phyloP scores from a whole-genome alignment of 2,113 vertebrate species.

The Gymnocephalus cernua region DNA sequence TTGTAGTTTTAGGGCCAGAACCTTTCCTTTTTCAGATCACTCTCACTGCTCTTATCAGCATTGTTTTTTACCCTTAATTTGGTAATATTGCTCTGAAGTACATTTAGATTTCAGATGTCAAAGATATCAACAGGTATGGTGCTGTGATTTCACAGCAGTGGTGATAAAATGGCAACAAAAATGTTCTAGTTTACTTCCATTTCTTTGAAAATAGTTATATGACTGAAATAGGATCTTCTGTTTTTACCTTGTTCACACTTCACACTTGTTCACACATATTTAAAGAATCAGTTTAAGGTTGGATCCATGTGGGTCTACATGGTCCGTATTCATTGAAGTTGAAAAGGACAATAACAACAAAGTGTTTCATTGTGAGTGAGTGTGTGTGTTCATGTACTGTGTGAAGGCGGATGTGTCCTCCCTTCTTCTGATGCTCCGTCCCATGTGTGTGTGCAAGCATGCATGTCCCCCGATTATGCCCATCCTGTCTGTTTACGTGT shows the following conservation, averaged over 20 bases:
- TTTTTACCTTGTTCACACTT: neutral
- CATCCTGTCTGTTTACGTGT: conserved; percentile 15
- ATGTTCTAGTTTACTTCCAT: neutral
- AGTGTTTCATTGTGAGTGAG: neutral
- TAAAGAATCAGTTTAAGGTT: neutral
- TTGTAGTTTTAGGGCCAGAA: neutral
- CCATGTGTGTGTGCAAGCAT: conserved; percentile 61
- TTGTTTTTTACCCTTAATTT: neutral
- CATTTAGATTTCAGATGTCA: too few species aligned
- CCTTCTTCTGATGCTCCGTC: conserved; percentile 17
- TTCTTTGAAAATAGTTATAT: neutral
- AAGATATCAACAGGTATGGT: neutral
- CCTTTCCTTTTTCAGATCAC: neutral
- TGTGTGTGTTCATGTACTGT: conserved; percentile 6
- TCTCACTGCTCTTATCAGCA: neutral
- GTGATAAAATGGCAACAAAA: neutral
- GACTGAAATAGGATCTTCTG: neutral
- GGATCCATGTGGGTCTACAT: neutral
- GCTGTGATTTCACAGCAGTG: neutral
- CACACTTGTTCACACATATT: neutral
- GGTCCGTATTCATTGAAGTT: neutral
- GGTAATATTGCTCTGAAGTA: neutral
- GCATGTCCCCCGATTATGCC: conserved; percentile 47
- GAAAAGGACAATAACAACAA: neutral
- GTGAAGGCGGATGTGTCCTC: conserved; percentile 29